phyloP scores from a whole-genome alignment of 2,888 invertebrate genomes.

The Neoascia interrupta region DNA sequence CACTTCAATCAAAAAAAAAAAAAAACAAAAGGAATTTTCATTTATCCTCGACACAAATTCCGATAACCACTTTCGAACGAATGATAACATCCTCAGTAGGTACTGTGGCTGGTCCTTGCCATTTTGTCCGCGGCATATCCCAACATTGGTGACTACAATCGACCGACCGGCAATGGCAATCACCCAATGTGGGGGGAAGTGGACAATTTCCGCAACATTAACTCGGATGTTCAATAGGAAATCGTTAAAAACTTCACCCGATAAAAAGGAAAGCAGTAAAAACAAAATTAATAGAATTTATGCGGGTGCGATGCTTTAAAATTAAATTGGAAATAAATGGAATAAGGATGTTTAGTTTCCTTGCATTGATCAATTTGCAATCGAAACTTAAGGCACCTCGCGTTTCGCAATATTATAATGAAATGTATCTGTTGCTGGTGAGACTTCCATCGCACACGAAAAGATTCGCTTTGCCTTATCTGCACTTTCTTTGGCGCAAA shows the following conservation, averaged over 20 bases:
- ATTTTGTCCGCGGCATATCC: too few species aligned
- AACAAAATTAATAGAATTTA: background rate
- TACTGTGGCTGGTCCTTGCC: background rate
- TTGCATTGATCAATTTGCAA: slow-evolving; percentile 27
- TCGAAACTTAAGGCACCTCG: slow-evolving; percentile 13
- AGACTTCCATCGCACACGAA: slow-evolving; percentile 15
- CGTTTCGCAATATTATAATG: too few species aligned
- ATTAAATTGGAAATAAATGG: slow-evolving; percentile 7
- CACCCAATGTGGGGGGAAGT: slow-evolving; percentile 21
- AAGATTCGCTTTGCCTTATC: background rate
- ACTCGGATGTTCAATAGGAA: slow-evolving; percentile 30
- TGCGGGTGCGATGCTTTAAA: slow-evolving; percentile 11
- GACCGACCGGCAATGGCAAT: slow-evolving; percentile 11
- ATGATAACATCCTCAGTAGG: slow-evolving; percentile 9
- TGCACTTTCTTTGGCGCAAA: too few species aligned
- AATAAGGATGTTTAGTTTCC: background rate
- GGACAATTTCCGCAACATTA: slow-evolving; percentile 56
- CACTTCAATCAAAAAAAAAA: background rate
- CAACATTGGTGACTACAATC: too few species aligned
- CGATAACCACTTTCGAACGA: slow-evolving; percentile 18
- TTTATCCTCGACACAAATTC: slow-evolving; percentile 19
- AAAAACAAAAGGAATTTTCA: too few species aligned
- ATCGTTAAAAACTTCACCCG: slow-evolving; percentile 27
- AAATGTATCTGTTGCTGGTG: background rate
- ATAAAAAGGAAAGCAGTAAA: slow-evolving; percentile 2